Evolutionary conservation across 2,113 vertebrate species (phyloP).

Genomic region (Scomber colias): DNA sequence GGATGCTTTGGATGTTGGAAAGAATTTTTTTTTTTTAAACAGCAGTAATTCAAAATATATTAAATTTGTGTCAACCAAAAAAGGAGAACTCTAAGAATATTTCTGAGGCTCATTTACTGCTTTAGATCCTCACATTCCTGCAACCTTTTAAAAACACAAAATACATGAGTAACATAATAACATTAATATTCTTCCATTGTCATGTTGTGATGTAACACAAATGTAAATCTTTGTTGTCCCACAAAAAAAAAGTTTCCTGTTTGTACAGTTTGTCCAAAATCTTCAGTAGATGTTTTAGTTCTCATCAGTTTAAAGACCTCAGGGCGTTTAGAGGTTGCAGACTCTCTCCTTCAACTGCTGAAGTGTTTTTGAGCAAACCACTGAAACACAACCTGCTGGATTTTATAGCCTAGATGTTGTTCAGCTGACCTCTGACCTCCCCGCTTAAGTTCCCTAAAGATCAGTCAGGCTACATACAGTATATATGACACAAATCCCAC

Average conservation of each 20-base stretch:
- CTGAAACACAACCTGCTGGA: not conserved
- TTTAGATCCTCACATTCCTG: not conserved
- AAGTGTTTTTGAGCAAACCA: conserved; percentile 23
- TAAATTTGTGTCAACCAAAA: too few species aligned
- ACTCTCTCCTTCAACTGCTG: not conserved
- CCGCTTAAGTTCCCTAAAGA: not conserved
- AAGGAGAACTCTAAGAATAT: too few species aligned
- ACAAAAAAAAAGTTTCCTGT: not conserved
- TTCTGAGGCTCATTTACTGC: too few species aligned
- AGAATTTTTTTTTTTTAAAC: conserved; percentile 6
- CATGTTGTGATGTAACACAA: too few species aligned
- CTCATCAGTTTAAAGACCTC: not conserved
- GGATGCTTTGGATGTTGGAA: conserved; percentile 11
- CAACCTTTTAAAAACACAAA: not conserved
- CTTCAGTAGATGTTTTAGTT: too few species aligned
- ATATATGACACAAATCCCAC: not conserved
- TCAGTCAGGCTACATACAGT: not conserved
- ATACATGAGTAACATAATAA: not conserved
- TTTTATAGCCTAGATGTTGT: not conserved
- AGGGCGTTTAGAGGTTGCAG: not conserved
- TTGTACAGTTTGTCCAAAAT: too few species aligned
- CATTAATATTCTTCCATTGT: not conserved
- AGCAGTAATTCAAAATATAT: not conserved
- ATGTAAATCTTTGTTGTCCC: too few species aligned
- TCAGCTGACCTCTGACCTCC: conserved; percentile 65